phyloP scores from a whole-genome alignment of 2,797 vertebrate genomes.

The Esox lucius region DNA sequence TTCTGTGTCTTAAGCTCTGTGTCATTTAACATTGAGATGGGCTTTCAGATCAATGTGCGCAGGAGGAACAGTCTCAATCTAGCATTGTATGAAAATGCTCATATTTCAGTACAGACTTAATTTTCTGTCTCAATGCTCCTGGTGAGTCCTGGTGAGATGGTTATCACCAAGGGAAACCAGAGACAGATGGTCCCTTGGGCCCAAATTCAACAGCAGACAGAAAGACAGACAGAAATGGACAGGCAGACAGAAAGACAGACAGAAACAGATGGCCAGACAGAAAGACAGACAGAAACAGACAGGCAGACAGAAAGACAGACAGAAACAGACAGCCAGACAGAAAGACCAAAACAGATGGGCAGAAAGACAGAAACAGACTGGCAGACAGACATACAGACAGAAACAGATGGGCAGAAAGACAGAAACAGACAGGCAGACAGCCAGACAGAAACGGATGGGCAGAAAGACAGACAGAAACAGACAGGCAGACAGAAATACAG shows the following conservation, averaged over 20 bases:
- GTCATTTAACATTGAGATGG: constrained; percentile 28
- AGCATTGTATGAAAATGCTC: constrained; percentile 43
- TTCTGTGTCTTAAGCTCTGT: constrained; percentile 17
- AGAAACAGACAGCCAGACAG: too few species aligned
- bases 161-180: constrained; percentile 24
- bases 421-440: neutral
- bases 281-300: neutral
- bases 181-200: constrained; percentile 20
- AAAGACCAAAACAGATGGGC: too few species aligned
- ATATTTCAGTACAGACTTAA: constrained; percentile 56
- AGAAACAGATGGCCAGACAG: neutral
- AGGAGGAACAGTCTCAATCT: constrained; percentile 51
- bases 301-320: neutral
- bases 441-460: neutral
- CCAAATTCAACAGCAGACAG: too few species aligned
- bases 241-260: neutral
- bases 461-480: neutral
- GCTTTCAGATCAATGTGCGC: constrained; percentile 34
- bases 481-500: neutral
- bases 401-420: too few species aligned
- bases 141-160: constrained; percentile 41
- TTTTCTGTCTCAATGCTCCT: constrained; percentile 63
- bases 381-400: too few species aligned
- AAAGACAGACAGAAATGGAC: neutral
- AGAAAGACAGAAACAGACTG: too few species aligned